A percentile compares a stretch with the other conserved stretches of the same genome.
These are phyloP conservation scores for Zophobas morio DNA, from an alignment of 1,140 invertebrate species.

Conservation along the genomic window DNA sequence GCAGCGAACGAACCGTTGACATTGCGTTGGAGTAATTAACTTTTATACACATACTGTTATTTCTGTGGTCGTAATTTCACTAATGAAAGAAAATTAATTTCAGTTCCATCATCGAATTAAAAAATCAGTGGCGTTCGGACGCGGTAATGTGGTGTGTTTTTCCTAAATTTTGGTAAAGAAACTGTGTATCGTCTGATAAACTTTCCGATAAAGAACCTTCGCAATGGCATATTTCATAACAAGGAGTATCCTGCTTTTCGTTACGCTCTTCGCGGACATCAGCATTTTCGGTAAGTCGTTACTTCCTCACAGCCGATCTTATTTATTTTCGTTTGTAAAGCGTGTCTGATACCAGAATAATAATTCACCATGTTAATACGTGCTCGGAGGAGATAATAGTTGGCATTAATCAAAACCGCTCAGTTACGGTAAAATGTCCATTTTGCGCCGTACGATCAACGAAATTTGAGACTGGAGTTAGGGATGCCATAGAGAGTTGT, in stretches of 20 bases:
- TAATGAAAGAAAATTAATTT: conserved; percentile 27
- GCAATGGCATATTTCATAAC: conserved; percentile 47
- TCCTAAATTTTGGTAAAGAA: background rate
- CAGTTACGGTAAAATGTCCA: conserved; percentile 16
- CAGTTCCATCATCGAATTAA: background rate
- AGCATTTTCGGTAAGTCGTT: conserved; percentile 47
- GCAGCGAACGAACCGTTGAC: background rate
- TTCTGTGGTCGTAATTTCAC: background rate
- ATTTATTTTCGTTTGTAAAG: conserved; percentile 35
- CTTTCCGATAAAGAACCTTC: conserved; percentile 37
- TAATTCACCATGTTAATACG: conserved; percentile 41
- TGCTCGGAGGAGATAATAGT: conserved; percentile 35
- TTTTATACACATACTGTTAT: background rate
- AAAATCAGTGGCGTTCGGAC: conserved; percentile 11
- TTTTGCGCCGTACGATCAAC: conserved; percentile 14
- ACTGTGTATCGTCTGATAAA: conserved; percentile 20
- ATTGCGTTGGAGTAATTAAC: background rate
- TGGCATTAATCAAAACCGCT: conserved; percentile 32
- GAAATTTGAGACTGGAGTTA: conserved; percentile 23
- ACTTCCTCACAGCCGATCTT: conserved; percentile 9
- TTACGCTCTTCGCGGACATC: conserved; percentile 40
- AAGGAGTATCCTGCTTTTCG: conserved; percentile 47
- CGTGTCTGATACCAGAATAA: conserved; percentile 34
- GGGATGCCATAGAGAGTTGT: conserved; percentile 22
- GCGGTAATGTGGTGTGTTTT: conserved; percentile 37